A percentile compares a stretch with the other conserved stretches of the same genome.
Evolutionary conservation across 2,888 invertebrate species (phyloP).

Genomic region (Tipula vernalis): DNA sequence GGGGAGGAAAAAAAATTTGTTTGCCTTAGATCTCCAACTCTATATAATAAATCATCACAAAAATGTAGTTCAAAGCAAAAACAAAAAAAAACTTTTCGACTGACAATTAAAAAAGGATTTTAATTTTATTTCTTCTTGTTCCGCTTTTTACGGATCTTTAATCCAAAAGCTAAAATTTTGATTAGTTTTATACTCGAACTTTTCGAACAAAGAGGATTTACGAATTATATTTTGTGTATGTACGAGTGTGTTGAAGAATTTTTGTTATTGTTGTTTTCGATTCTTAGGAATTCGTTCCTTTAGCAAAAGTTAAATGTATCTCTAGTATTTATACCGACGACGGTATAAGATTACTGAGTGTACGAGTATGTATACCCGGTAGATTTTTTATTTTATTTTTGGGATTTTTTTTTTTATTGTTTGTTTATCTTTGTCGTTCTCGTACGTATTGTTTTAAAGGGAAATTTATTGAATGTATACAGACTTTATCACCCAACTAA

Average conservation of each 20-base stretch:
- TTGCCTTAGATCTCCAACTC: not conserved
- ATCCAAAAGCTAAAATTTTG: not conserved
- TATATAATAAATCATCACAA: not conserved
- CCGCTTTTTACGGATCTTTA: not conserved
- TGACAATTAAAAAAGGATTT: not conserved
- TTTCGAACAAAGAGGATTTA: not conserved
- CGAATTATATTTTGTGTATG: not conserved
- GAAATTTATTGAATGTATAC: not conserved
- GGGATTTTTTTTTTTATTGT: not conserved
- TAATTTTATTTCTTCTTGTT: not conserved
- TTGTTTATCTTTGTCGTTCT: not conserved
- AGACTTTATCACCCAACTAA: not conserved
- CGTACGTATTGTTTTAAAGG: not conserved
- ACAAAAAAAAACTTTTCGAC: not conserved
- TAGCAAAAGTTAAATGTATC: not conserved
- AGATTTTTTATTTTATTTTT: not conserved
- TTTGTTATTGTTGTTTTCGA: not conserved
- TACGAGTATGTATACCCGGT: not conserved
- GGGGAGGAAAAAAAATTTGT: not conserved
- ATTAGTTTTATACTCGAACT: not conserved
- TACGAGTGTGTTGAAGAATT: not conserved
- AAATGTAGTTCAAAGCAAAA: not conserved
- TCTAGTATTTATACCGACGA: not conserved
- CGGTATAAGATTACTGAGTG: not conserved
- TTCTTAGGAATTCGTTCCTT: not conserved